Evolutionary conservation across 2,888 invertebrate genomes (phyloP).

Genomic region (Tenthredo amoena): DNA sequence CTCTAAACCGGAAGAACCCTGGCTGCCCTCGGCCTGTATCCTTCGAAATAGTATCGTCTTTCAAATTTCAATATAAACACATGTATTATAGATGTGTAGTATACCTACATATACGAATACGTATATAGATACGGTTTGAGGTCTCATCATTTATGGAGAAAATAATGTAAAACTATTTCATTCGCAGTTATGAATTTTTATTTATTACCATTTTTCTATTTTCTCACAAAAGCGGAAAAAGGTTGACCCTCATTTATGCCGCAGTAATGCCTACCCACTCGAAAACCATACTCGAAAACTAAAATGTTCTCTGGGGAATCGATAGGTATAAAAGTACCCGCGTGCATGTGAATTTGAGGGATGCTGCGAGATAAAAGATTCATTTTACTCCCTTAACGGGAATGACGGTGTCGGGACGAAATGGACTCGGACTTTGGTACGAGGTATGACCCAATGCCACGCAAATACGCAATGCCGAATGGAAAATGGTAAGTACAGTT

Average conservation of each 20-base stretch:
- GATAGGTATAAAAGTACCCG: conserved; percentile 14
- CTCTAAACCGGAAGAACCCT: conserved; percentile 39
- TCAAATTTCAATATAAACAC: conserved; percentile 11
- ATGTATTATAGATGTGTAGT: background rate
- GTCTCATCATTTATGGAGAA: conserved; percentile 5
- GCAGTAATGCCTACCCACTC: background rate
- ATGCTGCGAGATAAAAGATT: conserved; percentile 45
- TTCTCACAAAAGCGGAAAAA: background rate
- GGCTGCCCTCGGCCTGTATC: conserved; percentile 17
- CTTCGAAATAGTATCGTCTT: conserved; percentile 32
- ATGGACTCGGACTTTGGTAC: background rate
- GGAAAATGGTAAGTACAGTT: conserved; percentile 41
- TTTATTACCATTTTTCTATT: background rate
- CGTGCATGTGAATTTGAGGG: conserved; percentile 49
- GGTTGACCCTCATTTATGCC: background rate
- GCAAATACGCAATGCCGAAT: background rate
- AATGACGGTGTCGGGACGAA: background rate
- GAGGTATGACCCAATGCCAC: conserved; percentile 36
- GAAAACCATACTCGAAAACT: background rate
- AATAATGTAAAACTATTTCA: background rate
- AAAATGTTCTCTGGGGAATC: conserved; percentile 22
- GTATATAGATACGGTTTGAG: background rate
- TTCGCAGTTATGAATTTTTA: background rate
- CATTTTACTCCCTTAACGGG: background rate
- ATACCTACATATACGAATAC: background rate